Evolutionary conservation across 1,140 invertebrate species (phyloP), one percentile per base, ranked within the genome.

Genomic region (Papilio glaucus): DNA sequence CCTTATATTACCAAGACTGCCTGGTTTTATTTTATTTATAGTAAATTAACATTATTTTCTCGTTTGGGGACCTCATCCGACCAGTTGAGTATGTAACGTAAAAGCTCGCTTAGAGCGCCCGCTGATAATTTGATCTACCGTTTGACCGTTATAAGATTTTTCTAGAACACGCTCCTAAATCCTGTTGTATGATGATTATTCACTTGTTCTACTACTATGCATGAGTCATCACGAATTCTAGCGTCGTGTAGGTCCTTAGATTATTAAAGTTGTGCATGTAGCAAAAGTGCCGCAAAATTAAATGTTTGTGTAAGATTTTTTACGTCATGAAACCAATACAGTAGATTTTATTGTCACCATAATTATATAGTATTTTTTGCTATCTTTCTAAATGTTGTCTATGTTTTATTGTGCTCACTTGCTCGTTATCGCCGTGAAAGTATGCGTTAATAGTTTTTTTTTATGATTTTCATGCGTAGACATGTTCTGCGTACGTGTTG

Each of bases 401-500:
- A 57, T 10, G 7, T 26, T 57, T 57, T 57, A 12, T 13, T 57
- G 6, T 33, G 10, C 21, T 10, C 18, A 53, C 21, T 8, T 10
- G 10, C 49, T 53, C 3, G 49, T 53, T 24, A 53, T 3, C 21
- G 18, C 10, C 49, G 49, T 53, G 49, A 53, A 53, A 53, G 49
- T 53, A 15, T 37, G 10, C 9, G 37, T 15, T 63, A 29, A 38
- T 21, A 63, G 0, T 13, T 63, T 63, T 61, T 61, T 63, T 37
- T 63, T 33, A 63, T 39, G 49, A 63, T 38, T 39, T 38, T 38
- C 61, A 63, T 39, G 61, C 61, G 37, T 38, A 63, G 7, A 37
- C 49, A 18, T 53, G 49, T 53, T 53, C 49, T 53, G 49, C 49
- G 49, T 53, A 53, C 49, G 18, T 3, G 49, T 39, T 63, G 15